These are phyloP conservation scores for Apamea anceps DNA, from an alignment of 2,888 invertebrate genomes.

Conservation along the genomic window DNA sequence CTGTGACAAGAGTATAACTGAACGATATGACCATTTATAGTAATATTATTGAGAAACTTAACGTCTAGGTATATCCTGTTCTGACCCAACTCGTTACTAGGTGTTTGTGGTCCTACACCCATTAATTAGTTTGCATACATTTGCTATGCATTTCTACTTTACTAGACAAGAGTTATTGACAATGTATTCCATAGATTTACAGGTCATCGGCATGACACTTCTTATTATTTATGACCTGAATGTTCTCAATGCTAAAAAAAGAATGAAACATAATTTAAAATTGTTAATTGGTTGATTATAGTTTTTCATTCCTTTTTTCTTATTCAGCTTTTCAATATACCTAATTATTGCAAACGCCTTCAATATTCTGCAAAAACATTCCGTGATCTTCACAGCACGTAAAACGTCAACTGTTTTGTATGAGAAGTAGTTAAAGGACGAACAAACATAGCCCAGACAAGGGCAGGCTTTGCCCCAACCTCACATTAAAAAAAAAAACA, in stretches of 20 bases:
- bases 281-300: too few species aligned
- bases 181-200: neutral
- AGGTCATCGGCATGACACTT: neutral
- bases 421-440: neutral
- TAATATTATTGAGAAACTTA: slow-evolving; percentile 14
- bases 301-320: too few species aligned
- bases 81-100: neutral
- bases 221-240: neutral
- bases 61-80: slow-evolving; percentile 32
- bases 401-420: neutral
- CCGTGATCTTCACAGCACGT: too few species aligned
- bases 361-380: neutral
- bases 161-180: too few species aligned
- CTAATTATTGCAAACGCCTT: neutral
- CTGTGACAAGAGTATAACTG: slow-evolving; percentile 23
- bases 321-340: neutral
- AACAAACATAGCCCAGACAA: neutral
- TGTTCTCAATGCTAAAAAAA: neutral
- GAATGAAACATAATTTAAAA: too few species aligned
- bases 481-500: slow-evolving; percentile 5
- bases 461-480: too few species aligned
- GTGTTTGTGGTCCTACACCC: neutral
- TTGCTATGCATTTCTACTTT: neutral
- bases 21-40: slow-evolving; percentile 20
- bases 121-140: neutral